Evolutionary conservation across 2,113 vertebrate genomes (phyloP), one percentile per base, ranked within the genome.

Genomic region (Salminus brasiliensis): DNA sequence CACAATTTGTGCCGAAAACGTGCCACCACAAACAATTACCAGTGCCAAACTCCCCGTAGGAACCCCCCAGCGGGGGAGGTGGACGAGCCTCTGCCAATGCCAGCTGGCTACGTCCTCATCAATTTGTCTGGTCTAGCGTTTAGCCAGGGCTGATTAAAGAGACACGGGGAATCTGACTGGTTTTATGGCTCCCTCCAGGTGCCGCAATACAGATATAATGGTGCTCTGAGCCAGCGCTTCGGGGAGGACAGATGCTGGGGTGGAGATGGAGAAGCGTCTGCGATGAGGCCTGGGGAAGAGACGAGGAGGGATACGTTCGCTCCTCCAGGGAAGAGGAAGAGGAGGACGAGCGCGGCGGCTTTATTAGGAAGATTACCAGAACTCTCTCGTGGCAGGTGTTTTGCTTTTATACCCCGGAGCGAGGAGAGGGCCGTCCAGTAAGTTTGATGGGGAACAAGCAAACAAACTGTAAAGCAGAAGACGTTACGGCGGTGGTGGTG

Each of bases 51-150:
- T 16, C 12, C 52, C 52, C 13, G n/a, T n/a, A 15, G 30, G 47
- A 18, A 25, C 16, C 70, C n/a, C n/a, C 53, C 13, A 8, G 59
- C 29, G 32, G 41, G 32, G 10, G 49, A 41, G 34, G 15, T 29
- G 52, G 47, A 49, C 47, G 5, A 49, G 21, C 47, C 15, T 18
- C 47, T 5, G 47, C 47, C 47, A 18, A 21, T 9, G 90, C 43
- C 89, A 89, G 85, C 89, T 91, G 91, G 88, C 85, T 85, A 81
- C 85, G 87, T 81, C 88, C 81, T 83, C 84, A 89, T 89, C 87
- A 88, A 88, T 91, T 87, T 89, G 88, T 91, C 89, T 84, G 29
- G 78, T 53, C 81, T 78, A 88, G 80, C 82, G 79, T 62, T 87
- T 81, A 30, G 87, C 84, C 80, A 81, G 75, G 41, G 79, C 79